Base-by-base conservation (phyloP, 2,888 invertebrate genomes). In the Macrosoma leucophasiata region DNA sequence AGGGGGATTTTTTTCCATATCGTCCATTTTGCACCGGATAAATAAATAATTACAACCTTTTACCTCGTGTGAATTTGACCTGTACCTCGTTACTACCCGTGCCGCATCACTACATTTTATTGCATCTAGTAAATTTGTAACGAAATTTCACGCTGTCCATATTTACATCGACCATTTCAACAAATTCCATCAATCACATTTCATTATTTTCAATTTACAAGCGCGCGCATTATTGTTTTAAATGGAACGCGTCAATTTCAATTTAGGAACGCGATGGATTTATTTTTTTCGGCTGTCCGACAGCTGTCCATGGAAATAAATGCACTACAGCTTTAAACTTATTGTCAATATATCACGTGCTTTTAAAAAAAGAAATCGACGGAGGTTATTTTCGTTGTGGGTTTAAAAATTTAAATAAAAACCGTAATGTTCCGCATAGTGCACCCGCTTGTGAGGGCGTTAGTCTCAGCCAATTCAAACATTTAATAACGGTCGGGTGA, bases 211-310 rank as follows among this genome's bases (percentile, higher is more conserved):
- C 68, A 76, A 81, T 77, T 76, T 57, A 52, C 55, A 51, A 54
- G n/a, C 55, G 51, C 57, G 61, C 58, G 60, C 62, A 56, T 78
- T 67, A 73, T 76, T 79, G 74, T 76, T 79, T 77, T 75, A 73
- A 81, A 77, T 73, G 70, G 74, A 71, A 73, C 74, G 69, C 76
- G 82, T 81, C 81, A 75, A 69, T 79, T 73, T 78, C 67, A 81
- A 81, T 81, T 76, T 66, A 43, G 55, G 57, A 63, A 63, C 67
- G 68, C 56, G 62, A 46, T 57, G 55, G 61, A 65, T 67, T 73
- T 72, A 62, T 64, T 64, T 64, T 66, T 63, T 62, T 53, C 28
- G 50, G 50, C 38, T 56, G 50, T 37, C 57, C 55, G 66, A 64
- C 73, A 70, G 65, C 64, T 69, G 69, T 64, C 62, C 49, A 48